Percentiles rank a stretch among this genome's conserved stretches.
phyloP scores from a whole-genome alignment of 2,797 vertebrate species.

The Lithobates pipiens region DNA sequence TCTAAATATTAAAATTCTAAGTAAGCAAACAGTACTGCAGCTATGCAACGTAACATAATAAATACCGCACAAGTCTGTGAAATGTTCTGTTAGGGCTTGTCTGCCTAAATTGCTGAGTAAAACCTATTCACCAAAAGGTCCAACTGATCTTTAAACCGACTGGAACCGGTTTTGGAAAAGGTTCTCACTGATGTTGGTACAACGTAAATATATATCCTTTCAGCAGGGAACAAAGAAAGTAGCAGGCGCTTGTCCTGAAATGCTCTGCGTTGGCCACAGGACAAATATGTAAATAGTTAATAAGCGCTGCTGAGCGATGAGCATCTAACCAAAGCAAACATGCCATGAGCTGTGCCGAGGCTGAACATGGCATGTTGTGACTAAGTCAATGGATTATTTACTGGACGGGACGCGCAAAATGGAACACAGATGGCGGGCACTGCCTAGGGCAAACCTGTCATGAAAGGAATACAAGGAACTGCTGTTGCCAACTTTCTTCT shows the following conservation, averaged over 20 bases:
- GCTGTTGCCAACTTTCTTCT: neutral
- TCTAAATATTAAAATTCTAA: neutral
- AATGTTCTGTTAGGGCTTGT: neutral
- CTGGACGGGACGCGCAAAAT: neutral
- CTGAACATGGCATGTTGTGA: neutral
- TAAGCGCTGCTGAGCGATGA: conserved; percentile 25
- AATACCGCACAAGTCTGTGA: too few relatives aligned
- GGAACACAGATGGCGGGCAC: neutral
- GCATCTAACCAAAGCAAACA: conserved; percentile 32
- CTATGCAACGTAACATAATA: neutral
- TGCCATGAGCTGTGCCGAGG: neutral
- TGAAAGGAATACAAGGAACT: neutral
- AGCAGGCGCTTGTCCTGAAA: conserved; percentile 11
- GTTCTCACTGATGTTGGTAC: neutral
- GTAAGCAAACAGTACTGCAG: neutral
- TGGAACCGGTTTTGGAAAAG: neutral
- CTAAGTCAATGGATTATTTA: neutral
- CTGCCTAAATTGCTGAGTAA: conserved; percentile 19
- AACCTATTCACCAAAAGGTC: neutral
- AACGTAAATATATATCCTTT: neutral
- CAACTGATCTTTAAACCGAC: neutral
- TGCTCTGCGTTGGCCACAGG: conserved; percentile 11
- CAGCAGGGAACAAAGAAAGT: conserved; percentile 16
- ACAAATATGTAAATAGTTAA: conserved; percentile 47
- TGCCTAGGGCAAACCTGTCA: neutral